These are phyloP conservation scores for Pyrocephalus nanus DNA, from an alignment of 2,797 vertebrate genomes.

Conservation along the genomic window DNA sequence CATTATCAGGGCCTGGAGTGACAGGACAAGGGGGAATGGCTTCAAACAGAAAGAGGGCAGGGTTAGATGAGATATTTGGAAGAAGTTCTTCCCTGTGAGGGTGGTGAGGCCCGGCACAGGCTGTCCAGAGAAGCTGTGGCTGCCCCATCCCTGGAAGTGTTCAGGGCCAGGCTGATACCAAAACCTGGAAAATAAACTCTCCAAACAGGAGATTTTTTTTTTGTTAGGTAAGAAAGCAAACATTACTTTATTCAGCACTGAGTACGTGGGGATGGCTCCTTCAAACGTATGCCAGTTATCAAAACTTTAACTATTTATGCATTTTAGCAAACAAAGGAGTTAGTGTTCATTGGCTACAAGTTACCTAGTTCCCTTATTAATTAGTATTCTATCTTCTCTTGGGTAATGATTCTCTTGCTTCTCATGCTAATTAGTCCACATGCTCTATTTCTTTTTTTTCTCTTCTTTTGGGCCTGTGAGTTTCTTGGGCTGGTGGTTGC, in stretches of 20 bases:
- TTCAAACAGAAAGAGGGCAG: neutral
- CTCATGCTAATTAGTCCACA: neutral
- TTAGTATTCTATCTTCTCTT: neutral
- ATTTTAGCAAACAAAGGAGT: neutral
- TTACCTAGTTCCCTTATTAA: neutral
- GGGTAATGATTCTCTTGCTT: neutral
- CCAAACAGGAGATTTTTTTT: neutral
- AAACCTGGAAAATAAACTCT: neutral
- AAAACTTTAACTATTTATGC: neutral
- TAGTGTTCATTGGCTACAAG: neutral
- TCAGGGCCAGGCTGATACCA: neutral
- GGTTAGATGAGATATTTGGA: neutral
- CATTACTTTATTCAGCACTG: neutral
- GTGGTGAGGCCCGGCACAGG: neutral
- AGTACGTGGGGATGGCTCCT: neutral
- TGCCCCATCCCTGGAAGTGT: neutral
- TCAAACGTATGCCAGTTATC: neutral
- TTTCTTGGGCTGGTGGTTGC: neutral
- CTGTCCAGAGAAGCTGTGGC: neutral
- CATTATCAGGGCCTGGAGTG: neutral
- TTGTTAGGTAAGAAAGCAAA: neutral
- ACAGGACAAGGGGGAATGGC: neutral
- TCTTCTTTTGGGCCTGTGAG: neutral
- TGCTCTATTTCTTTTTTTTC: neutral
- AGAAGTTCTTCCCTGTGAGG: neutral